Base-by-base conservation (phyloP, 2,113 vertebrate genomes). In the Thryonomys swinderianus region DNA sequence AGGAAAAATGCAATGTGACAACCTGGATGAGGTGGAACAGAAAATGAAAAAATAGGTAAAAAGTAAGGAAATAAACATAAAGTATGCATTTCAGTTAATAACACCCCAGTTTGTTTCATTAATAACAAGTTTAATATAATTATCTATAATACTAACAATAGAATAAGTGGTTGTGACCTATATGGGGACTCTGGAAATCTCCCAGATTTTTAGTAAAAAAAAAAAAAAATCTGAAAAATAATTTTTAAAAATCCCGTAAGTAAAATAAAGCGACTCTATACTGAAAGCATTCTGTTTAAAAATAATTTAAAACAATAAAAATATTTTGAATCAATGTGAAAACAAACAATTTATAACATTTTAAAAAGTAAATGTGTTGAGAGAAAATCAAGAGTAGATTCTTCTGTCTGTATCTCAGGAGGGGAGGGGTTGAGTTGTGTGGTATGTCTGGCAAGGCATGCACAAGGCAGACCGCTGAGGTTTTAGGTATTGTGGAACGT, bases 381-480 rank as follows among this genome's bases (percentile, higher is more conserved):
- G 57, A 59, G 25, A 90, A 62, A 53, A 73, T 12, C 9, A 57
- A 32, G 55, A 40, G 25, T 32, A 61, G 12, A 13, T 57, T 57
- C 11, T 37, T 76, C 34, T 37, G 37, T 23, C 5, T 59, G 21
- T 13, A 48, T 9, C 1, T 61, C 80, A 42, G 9, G 1, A 51
- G 83, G 71, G 7, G 62, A 23, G 3, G 6, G 3, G 4, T 30
- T 20, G 57, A 32, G 23, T 6, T 48, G 3, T 13, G 37, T 0
- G 34, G 1, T 7, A 7, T 18, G 0, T 17, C 2, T 30, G 18
- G 14, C 0, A 5, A 85, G 17, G 6, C 18, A 34, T 61, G 30
- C 3, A 25, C 6, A 2, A 0, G 5, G 1, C 0, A 42, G 64
- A 27, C 14, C 2, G 3, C 3, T 23, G 21, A 57, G 16, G 8